Percentiles rank a stretch among this genome's conserved stretches.
Evolutionary conservation across 92 coral and sea anemone genomes (phyloP).

Genomic region (Paragorgia papillata): DNA sequence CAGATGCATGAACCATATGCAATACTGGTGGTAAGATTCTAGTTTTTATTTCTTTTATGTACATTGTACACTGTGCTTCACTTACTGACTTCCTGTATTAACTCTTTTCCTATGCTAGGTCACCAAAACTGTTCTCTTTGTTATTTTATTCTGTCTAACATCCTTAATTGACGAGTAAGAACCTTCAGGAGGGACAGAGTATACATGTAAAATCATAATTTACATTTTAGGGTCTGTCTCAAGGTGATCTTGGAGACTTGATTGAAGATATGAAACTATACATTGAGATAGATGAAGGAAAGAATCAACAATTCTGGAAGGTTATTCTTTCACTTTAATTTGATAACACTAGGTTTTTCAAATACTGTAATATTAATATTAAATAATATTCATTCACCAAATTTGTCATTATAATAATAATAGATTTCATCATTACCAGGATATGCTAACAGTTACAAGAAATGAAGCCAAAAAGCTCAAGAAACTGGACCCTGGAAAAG

Average conservation of each 20-base stretch:
- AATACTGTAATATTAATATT: no score
- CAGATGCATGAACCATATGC: constrained; percentile 99
- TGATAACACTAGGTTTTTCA: no score
- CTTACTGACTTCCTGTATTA: no score
- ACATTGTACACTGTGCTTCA: neutral
- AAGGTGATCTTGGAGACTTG: constrained; percentile 79
- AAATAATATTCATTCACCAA: neutral
- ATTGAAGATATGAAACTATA: constrained; percentile 92
- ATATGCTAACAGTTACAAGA: constrained; percentile 73
- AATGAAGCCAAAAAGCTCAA: constrained; percentile 82
- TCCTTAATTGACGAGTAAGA: no score
- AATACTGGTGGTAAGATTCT: constrained; percentile 77
- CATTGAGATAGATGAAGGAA: constrained; percentile 92
- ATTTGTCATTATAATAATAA: neutral
- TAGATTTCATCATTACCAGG: constrained; percentile 41
- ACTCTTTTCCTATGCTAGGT: no score
- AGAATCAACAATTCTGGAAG: constrained; percentile 94
- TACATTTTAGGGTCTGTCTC: constrained; percentile 73
- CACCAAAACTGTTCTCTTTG: no score
- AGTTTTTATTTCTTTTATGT: neutral
- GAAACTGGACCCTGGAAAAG: constrained; percentile 63
- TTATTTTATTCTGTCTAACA: no score
- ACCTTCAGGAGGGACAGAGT: no score
- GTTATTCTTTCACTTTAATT: constrained; percentile 47
- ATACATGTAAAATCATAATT: no score